Evolutionary conservation across 2,797 vertebrate species (phyloP), one percentile per base, ranked within the genome.

Genomic region (Eutrigla gurnardus): DNA sequence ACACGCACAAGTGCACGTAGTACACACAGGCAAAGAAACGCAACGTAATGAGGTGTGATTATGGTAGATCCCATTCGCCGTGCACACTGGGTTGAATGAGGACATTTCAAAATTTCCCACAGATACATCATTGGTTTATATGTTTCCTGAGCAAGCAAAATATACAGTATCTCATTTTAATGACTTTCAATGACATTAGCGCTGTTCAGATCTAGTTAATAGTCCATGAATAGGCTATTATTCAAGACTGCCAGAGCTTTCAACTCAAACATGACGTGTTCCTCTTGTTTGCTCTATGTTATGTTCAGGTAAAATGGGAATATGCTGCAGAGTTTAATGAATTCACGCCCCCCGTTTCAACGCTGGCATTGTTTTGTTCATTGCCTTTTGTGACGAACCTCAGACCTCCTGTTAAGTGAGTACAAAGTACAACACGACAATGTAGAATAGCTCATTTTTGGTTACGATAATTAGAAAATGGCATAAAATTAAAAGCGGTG

Each of bases 21-120:
- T 73, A 67, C 60, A 75, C 73, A 61, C 52, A 75, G 36, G 58
- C 63, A 73, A 73, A 76, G 62, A 70, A 84, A 85, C 61, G 52
- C 82, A 89, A 90, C 18, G 68, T 89, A 90, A 93, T 88, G 86
- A 83, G 75, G 75, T 83, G 89, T 86, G 86, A 92, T 91, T 87
- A 83, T 83, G 73, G 82, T 59, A 88, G 84, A 92, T 91, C 73
- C 86, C 75, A 77, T 70, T 82, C 84, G 69, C 61, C 76, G 66
- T 73, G 75, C 72, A 88, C 61, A 72, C 65, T 71, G 78, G 65
- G 8, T 43, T 75, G 78, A 87, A 91, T 75, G 74, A 81, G 91
- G 78, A 86, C 73, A 70, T 88, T 89, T 77, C 61, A 77, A 75
- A 80, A 74, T 77, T 85, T 78, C 60, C 49, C 49, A 67, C 85